Percentiles rank a stretch among this genome's conserved stretches.
Conservation (phyloP, 2,888 invertebrate genomes). For the Gerris lacustris region DNA sequence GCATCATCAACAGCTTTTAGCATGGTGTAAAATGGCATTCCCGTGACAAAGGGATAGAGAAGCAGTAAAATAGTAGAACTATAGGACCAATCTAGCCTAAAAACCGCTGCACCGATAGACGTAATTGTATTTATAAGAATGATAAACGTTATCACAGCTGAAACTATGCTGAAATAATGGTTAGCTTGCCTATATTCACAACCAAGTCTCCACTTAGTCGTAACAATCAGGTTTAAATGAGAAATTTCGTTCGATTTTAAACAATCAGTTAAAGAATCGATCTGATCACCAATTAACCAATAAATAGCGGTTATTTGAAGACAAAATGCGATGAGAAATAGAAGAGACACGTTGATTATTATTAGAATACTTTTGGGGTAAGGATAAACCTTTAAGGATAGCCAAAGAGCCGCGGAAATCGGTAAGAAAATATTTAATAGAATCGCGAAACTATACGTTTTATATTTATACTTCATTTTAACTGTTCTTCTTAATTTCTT, state of each 20-base stretch:
- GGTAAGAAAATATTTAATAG: neutral
- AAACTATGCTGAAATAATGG: neutral
- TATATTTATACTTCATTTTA: conserved; percentile 3
- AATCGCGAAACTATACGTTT: neutral
- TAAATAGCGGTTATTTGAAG: neutral
- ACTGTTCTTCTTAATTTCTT: neutral
- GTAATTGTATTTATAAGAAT: neutral
- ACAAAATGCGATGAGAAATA: neutral
- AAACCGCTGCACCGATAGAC: neutral
- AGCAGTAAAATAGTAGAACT: neutral
- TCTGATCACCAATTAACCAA: neutral
- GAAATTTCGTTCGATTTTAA: neutral
- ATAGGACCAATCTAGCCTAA: neutral
- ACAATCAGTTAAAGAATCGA: neutral
- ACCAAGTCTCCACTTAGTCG: neutral
- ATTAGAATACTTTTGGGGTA: neutral
- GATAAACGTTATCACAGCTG: neutral
- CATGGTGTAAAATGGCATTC: conserved; percentile 3
- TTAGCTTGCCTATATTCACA: conserved; percentile 3
- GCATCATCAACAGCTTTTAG: neutral
- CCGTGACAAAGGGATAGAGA: neutral
- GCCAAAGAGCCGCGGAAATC: neutral
- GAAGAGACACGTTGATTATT: neutral
- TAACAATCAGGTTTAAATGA: neutral
- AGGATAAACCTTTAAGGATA: neutral